Base-by-base conservation (phyloP, 2,113 vertebrate genomes). In the Sardina pilchardus region DNA sequence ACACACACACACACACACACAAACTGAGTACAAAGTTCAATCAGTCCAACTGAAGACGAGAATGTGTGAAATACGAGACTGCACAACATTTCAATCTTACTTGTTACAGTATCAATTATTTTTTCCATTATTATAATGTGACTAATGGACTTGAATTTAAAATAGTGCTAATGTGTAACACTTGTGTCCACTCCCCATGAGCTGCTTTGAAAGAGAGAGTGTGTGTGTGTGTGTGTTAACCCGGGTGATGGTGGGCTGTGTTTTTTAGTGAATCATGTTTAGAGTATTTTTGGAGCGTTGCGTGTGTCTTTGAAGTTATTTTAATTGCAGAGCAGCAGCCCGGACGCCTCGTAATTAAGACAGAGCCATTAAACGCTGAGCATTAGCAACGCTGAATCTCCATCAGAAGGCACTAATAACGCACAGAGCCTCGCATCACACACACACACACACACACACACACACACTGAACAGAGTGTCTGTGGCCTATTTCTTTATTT, bases 281-380 rank as follows among this genome's bases (percentile, higher is more conserved):
- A 67, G 56, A 43, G 50, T 90, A 90, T 90, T 92, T 93, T 92
- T 87, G 89, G 90, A 88, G 86, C 80, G 86, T 53, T 85, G 84
- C 24, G 43, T 85, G 89, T 88, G 88, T 90, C 90, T 94, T 94
- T 95, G 90, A 94, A 93, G 93, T 92, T 92, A 90, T 92, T 91
- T 91, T 91, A 90, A 94, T 94, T 93, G 90, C 88, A 86, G 91
- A 89, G 47, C 45, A 47, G 45, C 48, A 53, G 48, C 88, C 84
- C 45, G 81, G 84, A 91, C 86, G 88, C 81, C 84, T 90, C 82
- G 89, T 92, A 92, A 93, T 94, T 92, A 92, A 90, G 84, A 88
- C 93, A 90, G 78, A 90, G 91, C 91, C 86, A 91, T 92, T 91
- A 91, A 90, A 90, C 10, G 85, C 3, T 81, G 14, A 83, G 85